A percentile compares a stretch with the other conserved stretches of the same genome.
phyloP scores from a whole-genome alignment of 1,140 invertebrate genomes.

The Streblospio benedicti region DNA sequence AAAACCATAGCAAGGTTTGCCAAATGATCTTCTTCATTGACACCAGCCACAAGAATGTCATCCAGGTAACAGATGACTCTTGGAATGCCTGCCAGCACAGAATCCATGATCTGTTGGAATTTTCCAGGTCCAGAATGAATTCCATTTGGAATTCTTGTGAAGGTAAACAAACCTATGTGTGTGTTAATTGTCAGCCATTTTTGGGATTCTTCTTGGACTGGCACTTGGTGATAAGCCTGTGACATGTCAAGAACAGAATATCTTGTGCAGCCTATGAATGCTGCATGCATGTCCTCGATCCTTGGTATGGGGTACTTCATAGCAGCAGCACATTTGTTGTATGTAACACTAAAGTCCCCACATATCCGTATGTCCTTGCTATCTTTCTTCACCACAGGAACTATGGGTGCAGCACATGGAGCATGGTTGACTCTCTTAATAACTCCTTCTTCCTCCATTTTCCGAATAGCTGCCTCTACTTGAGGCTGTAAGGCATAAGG shows the following conservation, averaged over 20 bases:
- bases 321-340: not conserved
- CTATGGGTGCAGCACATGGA: not conserved
- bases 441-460: too few species aligned
- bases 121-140: not conserved
- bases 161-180: not conserved
- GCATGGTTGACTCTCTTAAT: too few species aligned
- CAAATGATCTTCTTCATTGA: not conserved
- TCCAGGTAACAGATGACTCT: not conserved
- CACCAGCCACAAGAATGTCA: not conserved
- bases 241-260: not conserved
- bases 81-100: not conserved
- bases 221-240: not conserved
- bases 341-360: not conserved
- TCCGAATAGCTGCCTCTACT: too few species aligned
- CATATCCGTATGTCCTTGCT: not conserved
- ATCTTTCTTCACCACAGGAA: not conserved
- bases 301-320: not conserved
- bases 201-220: not conserved
- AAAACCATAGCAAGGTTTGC: not conserved
- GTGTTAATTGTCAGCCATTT: not conserved
- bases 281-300: not conserved
- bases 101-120: not conserved
- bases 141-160: not conserved
- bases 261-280: not conserved
- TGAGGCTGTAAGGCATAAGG: too few species aligned